Evolutionary conservation across 2,888 invertebrate genomes (phyloP).

Genomic region (Drosophila anomelani): DNA sequence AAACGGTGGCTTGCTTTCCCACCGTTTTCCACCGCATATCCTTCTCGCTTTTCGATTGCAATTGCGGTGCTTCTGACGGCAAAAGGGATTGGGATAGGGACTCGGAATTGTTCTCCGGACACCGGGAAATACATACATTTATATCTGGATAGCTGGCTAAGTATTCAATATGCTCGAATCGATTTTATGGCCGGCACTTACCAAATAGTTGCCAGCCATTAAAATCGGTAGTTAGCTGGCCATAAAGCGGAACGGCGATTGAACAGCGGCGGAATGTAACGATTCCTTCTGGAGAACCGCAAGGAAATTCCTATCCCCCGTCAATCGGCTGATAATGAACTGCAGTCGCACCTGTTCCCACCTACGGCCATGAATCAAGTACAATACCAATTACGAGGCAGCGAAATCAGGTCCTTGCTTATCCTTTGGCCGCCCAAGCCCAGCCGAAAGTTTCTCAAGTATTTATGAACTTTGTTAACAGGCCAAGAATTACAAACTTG

Average conservation of each 20-base stretch:
- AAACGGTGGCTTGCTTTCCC: constrained; percentile 24
- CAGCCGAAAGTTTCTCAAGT: constrained; percentile 70
- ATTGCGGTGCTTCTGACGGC: constrained; percentile 24
- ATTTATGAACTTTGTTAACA: constrained; percentile 81
- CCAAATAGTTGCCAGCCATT: constrained; percentile 49
- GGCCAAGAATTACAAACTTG: constrained; percentile 81
- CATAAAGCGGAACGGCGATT: constrained; percentile 25
- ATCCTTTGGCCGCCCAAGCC: constrained; percentile 42
- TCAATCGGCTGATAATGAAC: constrained; percentile 53
- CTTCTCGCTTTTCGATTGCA: constrained; percentile 30
- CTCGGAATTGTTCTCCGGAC: constrained; percentile 15
- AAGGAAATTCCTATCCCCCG: neutral
- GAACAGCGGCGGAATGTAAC: constrained; percentile 14
- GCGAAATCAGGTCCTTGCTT: constrained; percentile 25
- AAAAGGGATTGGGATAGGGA: neutral
- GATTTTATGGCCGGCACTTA: constrained; percentile 52
- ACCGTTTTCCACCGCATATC: constrained; percentile 8
- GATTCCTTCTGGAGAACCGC: constrained; percentile 1
- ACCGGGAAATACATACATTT: constrained; percentile 6
- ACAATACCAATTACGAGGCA: constrained; percentile 40
- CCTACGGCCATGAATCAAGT: constrained; percentile 41
- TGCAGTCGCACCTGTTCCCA: constrained; percentile 43
- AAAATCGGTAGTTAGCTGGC: constrained; percentile 46
- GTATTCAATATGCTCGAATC: constrained; percentile 51
- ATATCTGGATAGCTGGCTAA: constrained; percentile 20